Conservation (phyloP, 2,797 vertebrate species). For the Adrianichthys oophorus region DNA sequence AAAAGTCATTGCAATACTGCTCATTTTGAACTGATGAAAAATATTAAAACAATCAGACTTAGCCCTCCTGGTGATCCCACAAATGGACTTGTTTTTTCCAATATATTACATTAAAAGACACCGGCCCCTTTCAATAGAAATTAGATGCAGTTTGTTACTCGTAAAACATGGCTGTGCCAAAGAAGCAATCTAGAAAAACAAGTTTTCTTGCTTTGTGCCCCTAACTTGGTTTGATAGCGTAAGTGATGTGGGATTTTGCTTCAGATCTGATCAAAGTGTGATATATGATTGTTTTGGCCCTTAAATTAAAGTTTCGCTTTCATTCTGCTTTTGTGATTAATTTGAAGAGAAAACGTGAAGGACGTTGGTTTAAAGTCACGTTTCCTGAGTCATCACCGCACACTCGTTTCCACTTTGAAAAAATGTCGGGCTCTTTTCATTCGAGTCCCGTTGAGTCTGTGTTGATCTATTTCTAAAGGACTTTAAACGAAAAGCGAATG, state of each 20-base stretch:
- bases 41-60: no score
- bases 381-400: slow-evolving; percentile 42
- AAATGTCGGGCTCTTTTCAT: slow-evolving; percentile 25
- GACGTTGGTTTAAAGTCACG: slow-evolving; percentile 14
- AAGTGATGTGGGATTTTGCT: not conserved
- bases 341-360: not conserved
- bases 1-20: no score
- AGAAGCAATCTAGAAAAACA: not conserved
- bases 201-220: not conserved
- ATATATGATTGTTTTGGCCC: not conserved
- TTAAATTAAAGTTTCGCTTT: not conserved
- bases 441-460: slow-evolving; percentile 26
- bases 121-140: no score
- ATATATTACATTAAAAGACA: no score
- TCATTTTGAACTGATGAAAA: no score
- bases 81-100: no score
- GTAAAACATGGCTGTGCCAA: no score
- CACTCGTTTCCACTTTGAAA: slow-evolving; percentile 32
- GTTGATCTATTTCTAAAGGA: slow-evolving; percentile 58
- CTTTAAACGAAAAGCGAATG: slow-evolving; percentile 50
- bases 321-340: not conserved
- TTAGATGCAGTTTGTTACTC: no score
- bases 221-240: not conserved
- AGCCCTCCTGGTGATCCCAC: no score
- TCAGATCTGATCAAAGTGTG: not conserved